Evolutionary conservation across 2,888 invertebrate species (phyloP), one percentile per base, ranked within the genome.

Genomic region (Lasiommata megera): DNA sequence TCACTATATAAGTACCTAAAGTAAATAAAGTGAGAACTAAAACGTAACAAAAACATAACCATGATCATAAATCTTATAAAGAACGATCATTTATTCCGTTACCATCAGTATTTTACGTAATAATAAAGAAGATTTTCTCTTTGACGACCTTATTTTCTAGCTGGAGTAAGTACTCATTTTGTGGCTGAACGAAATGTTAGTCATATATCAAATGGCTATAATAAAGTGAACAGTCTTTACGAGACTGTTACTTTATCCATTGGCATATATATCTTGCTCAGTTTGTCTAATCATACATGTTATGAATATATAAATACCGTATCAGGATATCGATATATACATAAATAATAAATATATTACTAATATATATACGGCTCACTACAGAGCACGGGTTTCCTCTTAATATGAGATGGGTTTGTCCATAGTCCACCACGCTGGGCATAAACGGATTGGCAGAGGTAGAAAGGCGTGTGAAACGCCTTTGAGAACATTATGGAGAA

Each of bases 131-230:
- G 12, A 12, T 28, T 17, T 43, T 7, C 44, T 46, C 31, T 2
- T 31, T 29, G 11, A 28, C 11, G 46, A 16, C 31, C 9, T 46
- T 44, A 44, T 44, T 43, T 43, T 44, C 28, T 28, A 29, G 28
- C 44, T 28, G 14, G 11, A 23, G 23, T 12, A 43, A 0, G 7
- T 12, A 23, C 43, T 44, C 44, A 43, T 46, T 46, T 31, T 46
- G 31, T 46, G 46, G 16, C 29, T 12, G 31, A 31, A 16, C 31
- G 16, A 31, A 44, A 31, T 31, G 46, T 17, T 46, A 31, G 16
- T 46, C 14, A 46, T 46, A 46, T 17, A 46, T 46, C 46, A 46
- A 46, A 44, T 44, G 14, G 16, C 28, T 29, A 29, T 44, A 31
- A 46, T 43, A 46, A 31, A 46, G 31, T 16, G 29, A 46, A 16